Base-by-base conservation (phyloP, 2,888 invertebrate genomes). In the Chirona hameri region DNA sequence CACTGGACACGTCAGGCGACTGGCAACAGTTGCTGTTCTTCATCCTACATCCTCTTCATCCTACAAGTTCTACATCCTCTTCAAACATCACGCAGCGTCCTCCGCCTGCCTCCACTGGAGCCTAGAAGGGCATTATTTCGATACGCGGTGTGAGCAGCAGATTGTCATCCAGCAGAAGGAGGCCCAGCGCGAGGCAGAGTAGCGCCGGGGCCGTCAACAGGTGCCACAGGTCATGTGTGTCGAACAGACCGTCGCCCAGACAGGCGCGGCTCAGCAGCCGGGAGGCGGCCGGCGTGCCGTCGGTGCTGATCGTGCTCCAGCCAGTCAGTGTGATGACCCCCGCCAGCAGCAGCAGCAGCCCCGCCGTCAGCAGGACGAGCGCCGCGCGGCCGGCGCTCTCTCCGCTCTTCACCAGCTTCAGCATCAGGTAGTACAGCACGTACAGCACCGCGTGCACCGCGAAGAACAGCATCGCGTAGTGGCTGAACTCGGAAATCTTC, bases 401-500 rank as follows among this genome's bases (percentile, higher is more conserved):
- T 86, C 84, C 85, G 87, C 86, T 93, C 92, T 88, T 96, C 97
- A 24, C 91, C 91, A 86, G 96, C 80, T 87, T 97, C 98, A 87
- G 92, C 93, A 84, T 92, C 91, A 0, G 98, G 98, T 85, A 93
- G 93, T 0, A 98, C 97, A 93, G 94, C 94, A 86, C 96, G 93
- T 87, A 95, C 93, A 87, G 98, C 98, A 86, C 93, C 91, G 87
- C 98, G 97, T 88, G 98, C 98, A 65, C 92, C 90, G 0, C 95
- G 95, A 0, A 94, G 91, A 0, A 94, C 94, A 82, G 91, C 84
- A 12, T 83, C 82, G 87, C 98, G 98, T 0, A 94, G 94, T 0
- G 97, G 97, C 89, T 98, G 98, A 88, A 96, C 95, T 88, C 97
- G 93, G 87, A 98, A 98, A 14, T 95, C 95, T 87, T 98, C 98